A percentile compares a stretch with the other conserved stretches of the same genome.
Evolutionary conservation across 2,113 vertebrate species (phyloP).

Genomic region (Halcyon senegalensis): DNA sequence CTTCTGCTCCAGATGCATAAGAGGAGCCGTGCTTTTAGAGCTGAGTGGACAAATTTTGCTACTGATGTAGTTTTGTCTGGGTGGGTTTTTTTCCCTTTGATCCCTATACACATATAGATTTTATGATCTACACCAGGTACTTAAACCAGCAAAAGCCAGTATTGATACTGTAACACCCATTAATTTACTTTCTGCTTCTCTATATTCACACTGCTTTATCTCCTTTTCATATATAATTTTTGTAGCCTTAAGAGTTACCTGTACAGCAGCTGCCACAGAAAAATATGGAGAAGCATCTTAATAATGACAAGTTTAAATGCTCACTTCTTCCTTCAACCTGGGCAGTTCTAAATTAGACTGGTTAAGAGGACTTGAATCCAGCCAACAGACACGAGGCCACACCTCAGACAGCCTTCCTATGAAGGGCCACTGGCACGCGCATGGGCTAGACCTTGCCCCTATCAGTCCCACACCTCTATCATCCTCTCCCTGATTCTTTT

Average conservation of each 20-base stretch:
- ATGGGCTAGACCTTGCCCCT: background rate
- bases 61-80: background rate
- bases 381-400: background rate
- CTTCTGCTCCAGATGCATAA: background rate
- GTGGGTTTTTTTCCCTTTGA: background rate
- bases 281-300: background rate
- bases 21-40: background rate
- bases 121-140: background rate
- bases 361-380: background rate
- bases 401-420: background rate
- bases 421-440: background rate
- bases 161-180: background rate
- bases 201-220: background rate
- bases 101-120: background rate
- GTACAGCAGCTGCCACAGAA: background rate
- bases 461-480: background rate
- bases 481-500: fast-evolving
- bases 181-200: background rate
- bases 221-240: background rate
- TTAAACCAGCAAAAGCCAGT: background rate
- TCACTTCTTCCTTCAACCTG: background rate
- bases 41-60: background rate
- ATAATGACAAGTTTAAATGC: background rate
- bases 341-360: background rate
- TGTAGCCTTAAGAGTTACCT: background rate